Percentiles rank a stretch among this genome's conserved stretches.
Evolutionary conservation across 2,888 invertebrate genomes (phyloP).

Genomic region (Cheilosia urbana): DNA sequence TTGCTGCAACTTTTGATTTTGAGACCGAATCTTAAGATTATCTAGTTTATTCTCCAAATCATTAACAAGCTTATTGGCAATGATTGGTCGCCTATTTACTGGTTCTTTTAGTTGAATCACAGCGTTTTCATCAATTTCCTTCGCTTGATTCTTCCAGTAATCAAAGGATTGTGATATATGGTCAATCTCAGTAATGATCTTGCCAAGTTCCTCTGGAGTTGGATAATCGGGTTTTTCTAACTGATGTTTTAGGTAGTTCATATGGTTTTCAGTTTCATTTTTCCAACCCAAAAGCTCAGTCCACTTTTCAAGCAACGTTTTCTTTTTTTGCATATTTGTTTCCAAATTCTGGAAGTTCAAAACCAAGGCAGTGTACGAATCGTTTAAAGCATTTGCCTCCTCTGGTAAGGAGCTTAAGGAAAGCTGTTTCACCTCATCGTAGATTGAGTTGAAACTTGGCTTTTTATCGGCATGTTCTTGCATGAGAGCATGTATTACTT

Average conservation of each 20-base stretch:
- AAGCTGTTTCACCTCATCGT: constrained; percentile 92
- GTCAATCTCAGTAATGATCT: constrained; percentile 89
- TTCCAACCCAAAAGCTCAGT: constrained; percentile 92
- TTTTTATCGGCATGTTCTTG: constrained; percentile 95
- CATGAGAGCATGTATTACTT: constrained; percentile 90
- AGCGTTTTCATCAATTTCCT: constrained; percentile 88
- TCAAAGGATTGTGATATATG: constrained; percentile 88
- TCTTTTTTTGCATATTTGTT: constrained; percentile 89
- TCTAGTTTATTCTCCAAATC: constrained; percentile 90
- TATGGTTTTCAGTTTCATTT: constrained; percentile 90
- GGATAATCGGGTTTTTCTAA: constrained; percentile 89
- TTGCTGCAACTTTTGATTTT: constrained; percentile 87
- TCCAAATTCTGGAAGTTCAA: constrained; percentile 91
- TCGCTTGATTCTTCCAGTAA: constrained; percentile 89
- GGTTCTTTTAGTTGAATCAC: constrained; percentile 89
- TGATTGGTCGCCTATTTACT: constrained; percentile 88
- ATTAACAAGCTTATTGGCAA: constrained; percentile 89
- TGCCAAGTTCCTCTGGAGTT: constrained; percentile 88
- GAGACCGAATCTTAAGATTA: constrained; percentile 87
- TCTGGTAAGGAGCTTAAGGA: constrained; percentile 89
- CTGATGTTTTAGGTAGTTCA: constrained; percentile 92
- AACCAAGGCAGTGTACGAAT: constrained; percentile 90
- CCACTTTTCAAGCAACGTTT: constrained; percentile 91
- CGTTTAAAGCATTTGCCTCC: constrained; percentile 89
- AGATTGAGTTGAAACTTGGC: constrained; percentile 90